Conservation (phyloP, 2,797 vertebrate species). For the Pristis pectinata region DNA sequence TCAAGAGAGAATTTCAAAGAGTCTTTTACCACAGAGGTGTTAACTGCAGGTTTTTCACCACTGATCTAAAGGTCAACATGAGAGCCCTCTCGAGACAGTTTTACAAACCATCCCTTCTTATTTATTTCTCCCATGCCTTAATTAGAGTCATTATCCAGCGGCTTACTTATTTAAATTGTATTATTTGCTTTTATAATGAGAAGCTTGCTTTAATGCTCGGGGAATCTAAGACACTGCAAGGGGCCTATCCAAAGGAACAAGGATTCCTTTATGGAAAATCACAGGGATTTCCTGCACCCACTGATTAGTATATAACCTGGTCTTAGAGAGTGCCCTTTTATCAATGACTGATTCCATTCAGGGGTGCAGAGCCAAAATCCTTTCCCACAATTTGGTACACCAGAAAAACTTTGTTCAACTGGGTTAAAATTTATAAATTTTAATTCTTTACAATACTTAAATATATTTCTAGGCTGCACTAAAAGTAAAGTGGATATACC, state of each 20-base stretch:
- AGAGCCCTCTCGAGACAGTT: too few relatives aligned
- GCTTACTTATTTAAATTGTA: background rate
- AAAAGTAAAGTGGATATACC: background rate
- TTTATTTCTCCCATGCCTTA: slow-evolving; percentile 4
- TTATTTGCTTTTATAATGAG: slow-evolving; percentile 4
- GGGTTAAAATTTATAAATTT: background rate
- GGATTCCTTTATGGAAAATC: slow-evolving; percentile 17
- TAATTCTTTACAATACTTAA: background rate
- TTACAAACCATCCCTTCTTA: slow-evolving; percentile 31
- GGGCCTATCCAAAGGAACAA: background rate
- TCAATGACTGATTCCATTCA: background rate
- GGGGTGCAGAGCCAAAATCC: background rate
- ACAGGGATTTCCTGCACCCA: background rate
- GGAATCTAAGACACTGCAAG: background rate
- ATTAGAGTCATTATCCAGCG: slow-evolving; percentile 11
- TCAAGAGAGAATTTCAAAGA: background rate
- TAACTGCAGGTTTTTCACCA: background rate
- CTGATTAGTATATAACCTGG: background rate
- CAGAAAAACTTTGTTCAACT: background rate
- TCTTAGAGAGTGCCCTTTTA: background rate
- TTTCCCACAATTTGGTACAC: background rate
- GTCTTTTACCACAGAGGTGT: background rate
- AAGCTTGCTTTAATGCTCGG: background rate
- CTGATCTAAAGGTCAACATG: background rate
- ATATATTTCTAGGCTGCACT: background rate